Percentiles rank a stretch among this genome's conserved stretches.
Evolutionary conservation across 2,888 invertebrate species (phyloP).

Genomic region (Marronus borbonicus): DNA sequence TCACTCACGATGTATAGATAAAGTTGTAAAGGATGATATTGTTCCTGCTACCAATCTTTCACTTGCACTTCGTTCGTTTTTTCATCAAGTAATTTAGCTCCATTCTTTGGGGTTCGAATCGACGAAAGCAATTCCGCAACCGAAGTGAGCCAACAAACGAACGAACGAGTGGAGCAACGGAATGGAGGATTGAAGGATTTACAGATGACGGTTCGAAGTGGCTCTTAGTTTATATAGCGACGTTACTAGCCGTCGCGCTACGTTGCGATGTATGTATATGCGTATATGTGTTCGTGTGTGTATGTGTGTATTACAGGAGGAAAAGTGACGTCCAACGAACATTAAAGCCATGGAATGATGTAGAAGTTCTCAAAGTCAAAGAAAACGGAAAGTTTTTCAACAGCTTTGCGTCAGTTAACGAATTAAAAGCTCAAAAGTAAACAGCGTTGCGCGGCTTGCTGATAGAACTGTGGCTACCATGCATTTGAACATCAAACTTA

Average conservation of each 20-base stretch:
- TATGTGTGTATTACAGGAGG: neutral
- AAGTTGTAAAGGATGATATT: too few species aligned
- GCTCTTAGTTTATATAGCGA: slow-evolving; percentile 30
- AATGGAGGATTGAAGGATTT: slow-evolving; percentile 30
- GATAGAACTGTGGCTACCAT: too few species aligned
- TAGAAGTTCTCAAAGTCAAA: too few species aligned
- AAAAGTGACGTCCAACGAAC: neutral
- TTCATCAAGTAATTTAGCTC: slow-evolving; percentile 28
- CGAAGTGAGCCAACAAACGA: slow-evolving; percentile 2
- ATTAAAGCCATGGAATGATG: neutral
- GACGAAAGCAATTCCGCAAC: slow-evolving; percentile 8
- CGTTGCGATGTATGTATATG: too few species aligned
- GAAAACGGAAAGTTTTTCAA: too few species aligned
- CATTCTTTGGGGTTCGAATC: neutral
- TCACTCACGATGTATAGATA: too few species aligned
- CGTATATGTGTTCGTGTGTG: neutral
- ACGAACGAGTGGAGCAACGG: neutral
- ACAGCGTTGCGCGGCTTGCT: too few species aligned
- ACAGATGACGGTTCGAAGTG: slow-evolving; percentile 32
- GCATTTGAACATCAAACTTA: too few species aligned
- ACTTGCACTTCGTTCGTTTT: neutral
- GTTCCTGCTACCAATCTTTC: too few species aligned
- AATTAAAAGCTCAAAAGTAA: too few species aligned
- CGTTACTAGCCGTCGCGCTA: neutral
- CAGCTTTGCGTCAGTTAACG: too few species aligned